Conservation (phyloP, 2,797 vertebrate species). For the Syngnathus rostellatus region DNA sequence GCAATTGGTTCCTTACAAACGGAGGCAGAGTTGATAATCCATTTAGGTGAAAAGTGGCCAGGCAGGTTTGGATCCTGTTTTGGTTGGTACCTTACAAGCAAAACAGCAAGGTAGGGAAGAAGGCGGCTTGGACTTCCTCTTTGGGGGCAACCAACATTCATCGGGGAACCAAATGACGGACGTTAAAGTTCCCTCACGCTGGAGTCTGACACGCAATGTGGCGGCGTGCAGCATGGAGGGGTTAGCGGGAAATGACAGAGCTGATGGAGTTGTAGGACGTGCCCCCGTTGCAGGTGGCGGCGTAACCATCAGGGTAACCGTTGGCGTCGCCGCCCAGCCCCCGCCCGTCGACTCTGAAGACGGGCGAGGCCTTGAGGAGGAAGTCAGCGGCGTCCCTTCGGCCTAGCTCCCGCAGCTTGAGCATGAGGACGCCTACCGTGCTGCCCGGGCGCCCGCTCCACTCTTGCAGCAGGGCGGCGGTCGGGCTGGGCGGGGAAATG, state of each 20-base stretch:
- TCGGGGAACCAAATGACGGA: conserved; percentile 11
- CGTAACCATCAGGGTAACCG: conserved; percentile 58
- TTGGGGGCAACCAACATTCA: conserved; percentile 48
- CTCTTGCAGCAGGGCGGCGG: conserved; percentile 83
- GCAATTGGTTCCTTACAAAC: too few species aligned
- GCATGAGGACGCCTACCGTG: conserved; percentile 84
- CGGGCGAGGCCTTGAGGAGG: conserved; percentile 82
- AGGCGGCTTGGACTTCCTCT: conserved; percentile 30
- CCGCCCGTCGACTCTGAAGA: conserved; percentile 86
- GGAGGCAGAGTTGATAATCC: too few species aligned
- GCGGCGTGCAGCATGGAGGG: conserved; percentile 2
- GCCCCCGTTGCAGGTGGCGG: conserved; percentile 86
- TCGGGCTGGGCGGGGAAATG: conserved; percentile 75
- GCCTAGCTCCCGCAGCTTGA: conserved; percentile 88
- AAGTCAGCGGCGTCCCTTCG: conserved; percentile 93
- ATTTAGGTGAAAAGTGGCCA: neutral
- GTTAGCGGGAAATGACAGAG: conserved; percentile 91
- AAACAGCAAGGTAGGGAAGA: neutral
- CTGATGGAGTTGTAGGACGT: conserved; percentile 97
- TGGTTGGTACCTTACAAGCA: neutral
- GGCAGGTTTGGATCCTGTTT: too few species aligned
- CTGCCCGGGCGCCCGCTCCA: conserved; percentile 80
- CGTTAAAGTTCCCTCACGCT: neutral
- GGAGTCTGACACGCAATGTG: neutral
- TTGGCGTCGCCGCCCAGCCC: conserved; percentile 65